These are phyloP conservation scores for Scomber colias DNA, from an alignment of 2,113 vertebrate genomes.

Conservation along the genomic window DNA sequence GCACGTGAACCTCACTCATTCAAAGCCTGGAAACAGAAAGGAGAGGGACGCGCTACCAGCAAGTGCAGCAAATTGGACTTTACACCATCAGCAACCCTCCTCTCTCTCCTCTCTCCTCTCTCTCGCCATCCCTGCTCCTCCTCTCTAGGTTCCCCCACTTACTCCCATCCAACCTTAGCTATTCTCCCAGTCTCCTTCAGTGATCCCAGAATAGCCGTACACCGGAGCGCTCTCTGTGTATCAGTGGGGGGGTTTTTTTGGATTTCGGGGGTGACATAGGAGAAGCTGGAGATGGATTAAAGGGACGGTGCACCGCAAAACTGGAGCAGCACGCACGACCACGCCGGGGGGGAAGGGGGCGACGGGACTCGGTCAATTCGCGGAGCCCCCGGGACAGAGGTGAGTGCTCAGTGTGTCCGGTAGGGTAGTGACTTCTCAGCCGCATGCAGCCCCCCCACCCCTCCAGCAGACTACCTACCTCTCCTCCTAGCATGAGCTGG, in stretches of 20 bases:
- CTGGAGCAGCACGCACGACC: constrained; percentile 83
- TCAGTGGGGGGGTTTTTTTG: constrained; percentile 2
- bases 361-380: constrained; percentile 83
- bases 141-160: constrained; percentile 51
- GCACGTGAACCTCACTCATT: constrained; percentile 65
- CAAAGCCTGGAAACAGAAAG: constrained; percentile 47
- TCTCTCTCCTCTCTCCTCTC: constrained; percentile 14
- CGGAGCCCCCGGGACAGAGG: constrained; percentile 84
- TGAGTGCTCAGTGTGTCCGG: constrained; percentile 60
- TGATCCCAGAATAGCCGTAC: constrained; percentile 44
- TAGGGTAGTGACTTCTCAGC: background rate
- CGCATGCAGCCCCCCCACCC: background rate
- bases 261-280: constrained; percentile 49
- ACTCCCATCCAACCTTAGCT: constrained; percentile 32
- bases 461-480: background rate
- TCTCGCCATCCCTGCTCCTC: constrained; percentile 53
- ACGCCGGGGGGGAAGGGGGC: constrained; percentile 81
- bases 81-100: constrained; percentile 68
- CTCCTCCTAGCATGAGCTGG: constrained; percentile 3
- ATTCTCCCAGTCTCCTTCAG: constrained; percentile 1
- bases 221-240: constrained; percentile 29
- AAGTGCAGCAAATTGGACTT: constrained; percentile 75
- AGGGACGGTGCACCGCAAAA: constrained; percentile 69
- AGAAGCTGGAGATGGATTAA: constrained; percentile 73
- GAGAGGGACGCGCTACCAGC: constrained; percentile 50